Evolutionary conservation across 2,888 invertebrate genomes (phyloP).

Genomic region (Leptothorax acervorum): DNA sequence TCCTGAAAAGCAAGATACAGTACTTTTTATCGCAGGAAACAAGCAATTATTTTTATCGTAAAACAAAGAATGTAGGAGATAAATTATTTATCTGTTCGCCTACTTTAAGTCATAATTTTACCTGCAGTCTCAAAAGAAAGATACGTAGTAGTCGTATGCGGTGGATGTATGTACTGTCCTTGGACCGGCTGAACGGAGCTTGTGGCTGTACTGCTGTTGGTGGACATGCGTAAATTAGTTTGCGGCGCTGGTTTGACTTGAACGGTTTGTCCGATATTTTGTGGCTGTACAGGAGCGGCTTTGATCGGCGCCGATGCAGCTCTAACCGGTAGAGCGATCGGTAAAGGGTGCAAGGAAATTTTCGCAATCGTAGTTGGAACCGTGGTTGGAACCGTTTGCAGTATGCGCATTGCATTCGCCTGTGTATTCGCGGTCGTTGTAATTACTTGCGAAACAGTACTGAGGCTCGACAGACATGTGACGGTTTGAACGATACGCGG

Average conservation of each 20-base stretch:
- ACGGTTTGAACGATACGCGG: conserved; percentile 83
- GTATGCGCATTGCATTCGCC: conserved; percentile 78
- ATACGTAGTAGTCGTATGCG: conserved; percentile 81
- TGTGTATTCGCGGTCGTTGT: conserved; percentile 80
- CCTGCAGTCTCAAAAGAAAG: conserved; percentile 82
- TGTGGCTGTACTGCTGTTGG: conserved; percentile 73
- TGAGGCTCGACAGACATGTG: conserved; percentile 81
- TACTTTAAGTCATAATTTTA: conserved; percentile 58
- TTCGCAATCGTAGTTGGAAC: conserved; percentile 82
- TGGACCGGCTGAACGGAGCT: conserved; percentile 77
- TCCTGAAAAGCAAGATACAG: conserved; percentile 67
- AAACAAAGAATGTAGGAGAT: conserved; percentile 2
- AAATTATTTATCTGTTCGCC: neutral
- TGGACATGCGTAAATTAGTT: conserved; percentile 72
- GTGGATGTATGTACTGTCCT: conserved; percentile 80
- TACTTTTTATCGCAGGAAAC: neutral
- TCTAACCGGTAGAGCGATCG: conserved; percentile 78
- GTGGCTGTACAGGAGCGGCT: conserved; percentile 75
- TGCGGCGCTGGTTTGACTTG: conserved; percentile 80
- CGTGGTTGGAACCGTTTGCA: conserved; percentile 80
- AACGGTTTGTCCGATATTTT: conserved; percentile 78
- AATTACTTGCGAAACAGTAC: conserved; percentile 81
- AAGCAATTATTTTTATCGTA: conserved; percentile 15
- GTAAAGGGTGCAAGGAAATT: conserved; percentile 82
- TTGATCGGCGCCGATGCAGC: conserved; percentile 80